Conservation (phyloP, 2,888 invertebrate genomes). For the Agrypnus murinus region DNA sequence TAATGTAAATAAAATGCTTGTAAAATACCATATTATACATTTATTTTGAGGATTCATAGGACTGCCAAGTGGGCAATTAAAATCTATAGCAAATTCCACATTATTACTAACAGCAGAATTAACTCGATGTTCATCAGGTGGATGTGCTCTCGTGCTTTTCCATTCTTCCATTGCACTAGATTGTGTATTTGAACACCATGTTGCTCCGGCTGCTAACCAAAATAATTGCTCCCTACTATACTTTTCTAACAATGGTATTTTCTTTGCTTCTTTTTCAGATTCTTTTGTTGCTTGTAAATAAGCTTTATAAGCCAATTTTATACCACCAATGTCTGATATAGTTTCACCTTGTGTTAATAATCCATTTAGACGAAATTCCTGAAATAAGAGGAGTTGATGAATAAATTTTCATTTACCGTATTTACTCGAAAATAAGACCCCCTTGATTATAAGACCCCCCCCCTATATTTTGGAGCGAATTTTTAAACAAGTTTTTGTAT, state of each 20-base stretch:
- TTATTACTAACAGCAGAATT: conserved; percentile 18
- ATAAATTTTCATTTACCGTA: too few species aligned
- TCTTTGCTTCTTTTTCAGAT: background rate
- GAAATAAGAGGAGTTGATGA: too few species aligned
- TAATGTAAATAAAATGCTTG: conserved; percentile 3
- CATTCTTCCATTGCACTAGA: background rate
- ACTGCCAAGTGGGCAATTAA: background rate
- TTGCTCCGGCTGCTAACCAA: conserved; percentile 10
- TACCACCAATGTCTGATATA: conserved; percentile 19
- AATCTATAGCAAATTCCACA: conserved; percentile 9
- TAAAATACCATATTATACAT: conserved; percentile 14
- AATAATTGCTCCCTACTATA: background rate
- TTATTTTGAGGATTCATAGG: conserved; percentile 20
- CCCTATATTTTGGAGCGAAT: too few species aligned
- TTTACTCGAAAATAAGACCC: too few species aligned
- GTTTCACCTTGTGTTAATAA: conserved; percentile 16
- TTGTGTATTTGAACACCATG: background rate
- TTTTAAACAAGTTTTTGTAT: too few species aligned
- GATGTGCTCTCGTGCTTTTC: conserved; percentile 2
- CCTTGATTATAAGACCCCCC: too few species aligned
- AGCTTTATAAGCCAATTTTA: conserved; percentile 12
- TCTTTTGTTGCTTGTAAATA: background rate
- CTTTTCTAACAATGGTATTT: background rate
- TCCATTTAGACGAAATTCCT: conserved; percentile 11
- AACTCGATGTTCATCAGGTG: conserved; percentile 10